A percentile compares a stretch with the other conserved stretches of the same genome.
phyloP scores from a whole-genome alignment of 2,797 vertebrate species.

The Neostethus bicornis region DNA sequence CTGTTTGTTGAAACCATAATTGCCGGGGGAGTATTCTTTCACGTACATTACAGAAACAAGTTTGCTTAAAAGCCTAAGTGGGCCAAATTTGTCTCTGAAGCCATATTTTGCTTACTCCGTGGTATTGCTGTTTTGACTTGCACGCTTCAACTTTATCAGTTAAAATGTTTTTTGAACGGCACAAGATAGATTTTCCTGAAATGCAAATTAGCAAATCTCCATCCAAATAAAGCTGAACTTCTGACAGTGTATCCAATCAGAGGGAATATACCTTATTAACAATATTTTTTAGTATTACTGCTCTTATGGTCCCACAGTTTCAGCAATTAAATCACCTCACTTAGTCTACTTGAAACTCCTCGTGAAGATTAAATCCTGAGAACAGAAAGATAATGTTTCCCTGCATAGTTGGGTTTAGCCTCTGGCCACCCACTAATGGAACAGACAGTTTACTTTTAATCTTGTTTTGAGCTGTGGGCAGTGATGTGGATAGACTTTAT shows the following conservation, averaged over 20 bases:
- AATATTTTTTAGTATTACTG: not conserved
- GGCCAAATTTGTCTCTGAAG: too few relatives aligned
- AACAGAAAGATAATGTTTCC: constrained; percentile 19
- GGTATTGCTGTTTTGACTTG: not conserved
- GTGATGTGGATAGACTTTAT: constrained; percentile 42
- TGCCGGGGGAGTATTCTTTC: too few relatives aligned
- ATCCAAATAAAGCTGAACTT: constrained; percentile 5
- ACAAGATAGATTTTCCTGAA: not conserved
- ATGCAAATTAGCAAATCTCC: not conserved
- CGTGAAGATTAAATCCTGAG: not conserved
- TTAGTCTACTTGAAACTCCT: not conserved
- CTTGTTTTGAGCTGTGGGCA: constrained; percentile 42
- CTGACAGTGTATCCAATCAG: not conserved
- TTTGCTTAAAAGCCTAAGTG: too few relatives aligned
- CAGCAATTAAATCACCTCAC: not conserved
- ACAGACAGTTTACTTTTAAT: constrained; percentile 39
- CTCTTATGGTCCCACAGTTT: not conserved
- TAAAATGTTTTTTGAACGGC: not conserved
- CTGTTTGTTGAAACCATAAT: too few relatives aligned
- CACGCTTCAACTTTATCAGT: not conserved
- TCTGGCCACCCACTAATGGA: constrained; percentile 46
- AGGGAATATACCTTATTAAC: constrained; percentile 1
- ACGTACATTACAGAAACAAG: too few relatives aligned
- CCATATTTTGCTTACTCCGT: too few relatives aligned
- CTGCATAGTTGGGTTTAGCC: constrained; percentile 31